Evolutionary conservation across 2,888 invertebrate species (phyloP).

Genomic region (Brachylomia viminalis): DNA sequence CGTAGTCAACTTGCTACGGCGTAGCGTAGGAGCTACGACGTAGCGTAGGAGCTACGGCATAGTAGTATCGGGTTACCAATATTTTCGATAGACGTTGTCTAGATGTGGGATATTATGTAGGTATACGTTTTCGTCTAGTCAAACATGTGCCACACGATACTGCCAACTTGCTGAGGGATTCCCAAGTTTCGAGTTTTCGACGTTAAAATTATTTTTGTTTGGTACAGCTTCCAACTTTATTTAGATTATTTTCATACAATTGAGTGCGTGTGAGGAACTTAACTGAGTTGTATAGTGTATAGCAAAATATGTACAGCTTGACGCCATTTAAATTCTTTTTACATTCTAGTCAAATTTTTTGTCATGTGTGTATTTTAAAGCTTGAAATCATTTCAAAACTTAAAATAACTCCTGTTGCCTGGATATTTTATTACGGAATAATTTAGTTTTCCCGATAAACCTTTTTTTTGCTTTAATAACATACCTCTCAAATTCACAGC

Average conservation of each 20-base stretch:
- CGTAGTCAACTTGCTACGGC: constrained; percentile 43
- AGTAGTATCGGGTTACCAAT: constrained; percentile 35
- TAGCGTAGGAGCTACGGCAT: constrained; percentile 45
- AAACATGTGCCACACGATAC: background rate
- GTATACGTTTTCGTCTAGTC: background rate
- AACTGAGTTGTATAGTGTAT: background rate
- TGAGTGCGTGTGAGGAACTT: background rate
- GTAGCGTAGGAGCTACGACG: constrained; percentile 46
- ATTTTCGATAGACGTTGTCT: constrained; percentile 4
- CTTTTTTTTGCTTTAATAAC: constrained; percentile 33
- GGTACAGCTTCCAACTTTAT: background rate
- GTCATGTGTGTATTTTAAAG: background rate
- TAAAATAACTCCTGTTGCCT: background rate
- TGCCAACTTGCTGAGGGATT: background rate
- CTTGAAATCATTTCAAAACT: background rate
- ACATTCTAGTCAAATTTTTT: background rate
- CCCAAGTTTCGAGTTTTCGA: background rate
- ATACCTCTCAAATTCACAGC: constrained; percentile 87
- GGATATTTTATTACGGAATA: background rate
- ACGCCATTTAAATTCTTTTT: background rate
- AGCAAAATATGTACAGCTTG: background rate
- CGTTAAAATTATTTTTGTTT: too few relatives aligned
- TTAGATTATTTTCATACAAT: background rate
- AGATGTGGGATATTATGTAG: background rate
- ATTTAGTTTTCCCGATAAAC: background rate